Base-by-base conservation (phyloP, 2,797 vertebrate genomes). In the Lutjanus argentimaculatus region DNA sequence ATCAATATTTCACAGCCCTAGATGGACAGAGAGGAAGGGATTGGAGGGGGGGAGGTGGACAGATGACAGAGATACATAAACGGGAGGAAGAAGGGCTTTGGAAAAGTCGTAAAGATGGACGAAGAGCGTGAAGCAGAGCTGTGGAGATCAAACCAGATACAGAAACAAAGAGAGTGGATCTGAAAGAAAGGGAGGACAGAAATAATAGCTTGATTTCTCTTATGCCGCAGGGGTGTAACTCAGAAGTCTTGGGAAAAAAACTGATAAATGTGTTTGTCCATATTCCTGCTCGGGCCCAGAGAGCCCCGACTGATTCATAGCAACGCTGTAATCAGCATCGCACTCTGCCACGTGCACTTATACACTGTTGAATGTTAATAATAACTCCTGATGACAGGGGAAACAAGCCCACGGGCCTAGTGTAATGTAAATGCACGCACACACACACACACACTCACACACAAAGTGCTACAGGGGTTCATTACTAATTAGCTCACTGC, bases 1-100 rank as follows among this genome's bases (percentile, higher is more conserved):
- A 94, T 94, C 90, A 94, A 95, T 93, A 94, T 94, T 94, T 93
- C 91, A 91, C 71, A 61, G 67, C 57, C 49, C 49, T 42, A 57
- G 70, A 90, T 79, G 66, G 82, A 70, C 45, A 5, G 17, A 58
- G 66, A 42, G 67, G 55, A 25, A 57, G 22, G 22, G 19, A 12
- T 11, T 6, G 11, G 25, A 17, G 30, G 46, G 0, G 0, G 17
- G 10, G 62, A 15, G 25, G 61, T 7, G n/a, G 73, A 55, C 51
- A 58, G 48, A 80, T 57, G 67, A 68, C 62, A 40, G 63, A 67
- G 80, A 78, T 58, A 82, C 25, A 76, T 64, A 75, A 74, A 53
- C 4, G 42, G 43, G 45, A 55, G 68, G 19, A 36, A 36, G 30
- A 36, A 53, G 65, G 69, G 68, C 43, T 85, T 74, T 49, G 12